phyloP scores from a whole-genome alignment of 2,888 invertebrate genomes.

The Cephonodes hylas region DNA sequence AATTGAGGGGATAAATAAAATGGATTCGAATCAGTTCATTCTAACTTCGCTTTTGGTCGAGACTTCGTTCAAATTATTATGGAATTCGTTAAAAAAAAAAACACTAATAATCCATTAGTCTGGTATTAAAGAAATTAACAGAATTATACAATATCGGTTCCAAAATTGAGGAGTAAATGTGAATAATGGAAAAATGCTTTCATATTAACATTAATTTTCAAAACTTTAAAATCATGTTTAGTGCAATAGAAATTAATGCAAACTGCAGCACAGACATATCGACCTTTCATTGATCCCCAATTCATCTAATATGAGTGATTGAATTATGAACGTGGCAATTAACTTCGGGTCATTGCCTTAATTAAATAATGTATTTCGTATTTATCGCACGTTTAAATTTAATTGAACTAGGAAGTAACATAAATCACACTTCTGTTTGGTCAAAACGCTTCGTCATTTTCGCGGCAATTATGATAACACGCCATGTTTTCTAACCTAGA shows the following conservation, averaged over 20 bases:
- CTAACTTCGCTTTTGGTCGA: no score
- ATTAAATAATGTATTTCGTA: not conserved
- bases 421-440: not conserved
- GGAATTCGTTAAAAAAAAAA: no score
- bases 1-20: no score
- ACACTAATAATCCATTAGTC: no score
- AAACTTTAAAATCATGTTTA: no score
- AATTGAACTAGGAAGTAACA: not conserved
- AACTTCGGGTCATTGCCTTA: not conserved
- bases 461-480: not conserved
- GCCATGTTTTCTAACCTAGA: not conserved
- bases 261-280: not conserved
- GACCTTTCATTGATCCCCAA: conserved; percentile 5
- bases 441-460: not conserved
- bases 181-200: no score
- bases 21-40: no score
- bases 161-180: no score
- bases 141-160: no score
- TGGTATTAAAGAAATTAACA: no score
- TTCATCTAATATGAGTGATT: conserved; percentile 6
- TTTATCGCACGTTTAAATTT: not conserved
- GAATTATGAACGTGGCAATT: conserved; percentile 5
- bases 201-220: no score
- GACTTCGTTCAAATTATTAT: no score
- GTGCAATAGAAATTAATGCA: not conserved